Conservation (phyloP, 2,113 vertebrate species). For the Craseonycteris thonglongyai region DNA sequence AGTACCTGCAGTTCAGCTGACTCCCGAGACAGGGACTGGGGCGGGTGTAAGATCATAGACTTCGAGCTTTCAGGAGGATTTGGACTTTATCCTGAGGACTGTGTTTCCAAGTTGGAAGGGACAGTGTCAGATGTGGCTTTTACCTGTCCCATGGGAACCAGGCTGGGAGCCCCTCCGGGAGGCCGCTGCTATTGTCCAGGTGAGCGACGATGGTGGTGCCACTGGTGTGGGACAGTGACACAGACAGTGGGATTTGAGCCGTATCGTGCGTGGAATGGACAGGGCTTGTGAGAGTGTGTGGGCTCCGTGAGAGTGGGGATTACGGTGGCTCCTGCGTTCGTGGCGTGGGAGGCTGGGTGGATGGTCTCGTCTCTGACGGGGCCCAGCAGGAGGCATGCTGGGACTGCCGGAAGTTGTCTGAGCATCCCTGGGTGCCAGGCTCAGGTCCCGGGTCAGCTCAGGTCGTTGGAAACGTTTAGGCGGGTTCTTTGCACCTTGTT, state of each 20-base stretch:
- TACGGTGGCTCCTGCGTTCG: not conserved
- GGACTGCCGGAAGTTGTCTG: rapidly evolving
- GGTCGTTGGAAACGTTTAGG: not conserved
- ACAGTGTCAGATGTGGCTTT: rapidly evolving
- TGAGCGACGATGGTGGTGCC: not conserved
- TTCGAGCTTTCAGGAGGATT: not conserved
- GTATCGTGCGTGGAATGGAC: rapidly evolving
- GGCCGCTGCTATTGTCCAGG: not conserved
- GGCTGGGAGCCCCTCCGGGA: rapidly evolving
- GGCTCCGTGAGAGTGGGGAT: rapidly evolving
- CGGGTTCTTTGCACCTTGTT: not conserved
- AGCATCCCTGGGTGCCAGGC: not conserved
- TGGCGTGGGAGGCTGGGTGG: not conserved
- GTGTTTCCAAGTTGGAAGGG: not conserved
- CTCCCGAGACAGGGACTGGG: too few relatives aligned
- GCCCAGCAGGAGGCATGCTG: not conserved
- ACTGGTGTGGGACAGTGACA: not conserved
- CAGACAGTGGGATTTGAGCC: not conserved
- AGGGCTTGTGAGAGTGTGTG: rapidly evolving
- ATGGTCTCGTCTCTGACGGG: not conserved
- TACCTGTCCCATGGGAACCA: not conserved
- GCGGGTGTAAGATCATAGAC: not conserved
- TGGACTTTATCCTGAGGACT: conserved; percentile 26
- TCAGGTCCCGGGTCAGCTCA: not conserved
- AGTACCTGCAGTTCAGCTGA: not conserved